Conservation (phyloP, 2,888 invertebrate genomes). For the Nephrotoma appendiculata region DNA sequence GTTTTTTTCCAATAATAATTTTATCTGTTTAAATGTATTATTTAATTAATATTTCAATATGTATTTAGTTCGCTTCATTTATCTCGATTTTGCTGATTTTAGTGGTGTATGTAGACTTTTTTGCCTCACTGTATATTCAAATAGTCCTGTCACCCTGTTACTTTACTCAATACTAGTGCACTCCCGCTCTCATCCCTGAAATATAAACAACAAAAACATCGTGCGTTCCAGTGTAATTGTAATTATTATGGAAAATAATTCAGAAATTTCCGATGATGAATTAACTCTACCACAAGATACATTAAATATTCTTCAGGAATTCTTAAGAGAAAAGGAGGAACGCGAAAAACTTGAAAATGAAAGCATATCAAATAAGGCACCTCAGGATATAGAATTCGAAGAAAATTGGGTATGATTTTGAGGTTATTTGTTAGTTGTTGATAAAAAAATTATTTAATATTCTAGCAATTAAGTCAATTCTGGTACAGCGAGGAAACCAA, state of each 20-base stretch:
- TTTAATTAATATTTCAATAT: too few relatives aligned
- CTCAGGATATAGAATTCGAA: constrained; percentile 41
- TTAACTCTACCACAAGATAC: constrained; percentile 20
- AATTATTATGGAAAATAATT: background rate
- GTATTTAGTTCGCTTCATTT: too few relatives aligned
- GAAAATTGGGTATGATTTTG: constrained; percentile 61
- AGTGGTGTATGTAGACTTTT: too few relatives aligned
- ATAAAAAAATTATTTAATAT: constrained; percentile 15
- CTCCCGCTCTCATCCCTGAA: background rate
- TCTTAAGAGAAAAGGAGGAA: background rate
- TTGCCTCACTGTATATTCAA: too few relatives aligned
- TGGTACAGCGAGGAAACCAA: constrained; percentile 86
- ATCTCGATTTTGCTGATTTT: too few relatives aligned
- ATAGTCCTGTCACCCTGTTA: too few relatives aligned
- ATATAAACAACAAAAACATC: background rate
- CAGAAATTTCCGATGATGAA: constrained; percentile 24
- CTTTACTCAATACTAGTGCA: too few relatives aligned
- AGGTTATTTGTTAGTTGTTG: background rate
- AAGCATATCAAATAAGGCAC: constrained; percentile 11
- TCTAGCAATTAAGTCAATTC: constrained; percentile 92
- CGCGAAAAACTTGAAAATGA: background rate
- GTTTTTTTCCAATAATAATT: too few relatives aligned
- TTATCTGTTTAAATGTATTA: too few relatives aligned
- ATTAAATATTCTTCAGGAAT: background rate
- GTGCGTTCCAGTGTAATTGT: background rate